These are phyloP conservation scores for Choristoneura fumiferana DNA, from an alignment of 1,140 invertebrate genomes.

Conservation along the genomic window DNA sequence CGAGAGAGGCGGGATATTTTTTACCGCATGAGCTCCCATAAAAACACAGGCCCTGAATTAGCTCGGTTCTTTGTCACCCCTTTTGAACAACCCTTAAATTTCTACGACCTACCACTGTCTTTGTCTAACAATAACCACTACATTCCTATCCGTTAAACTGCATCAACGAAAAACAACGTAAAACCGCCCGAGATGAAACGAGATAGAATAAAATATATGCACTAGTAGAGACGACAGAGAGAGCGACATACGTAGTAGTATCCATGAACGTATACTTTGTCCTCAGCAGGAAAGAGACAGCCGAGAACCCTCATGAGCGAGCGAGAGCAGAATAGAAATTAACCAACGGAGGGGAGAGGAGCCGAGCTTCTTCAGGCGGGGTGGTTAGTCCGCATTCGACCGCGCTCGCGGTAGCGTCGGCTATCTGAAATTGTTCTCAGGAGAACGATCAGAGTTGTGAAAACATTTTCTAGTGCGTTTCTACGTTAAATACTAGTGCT, in stretches of 20 bases:
- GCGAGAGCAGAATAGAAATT: constrained; percentile 67
- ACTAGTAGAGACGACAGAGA: constrained; percentile 74
- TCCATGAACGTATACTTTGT: constrained; percentile 54
- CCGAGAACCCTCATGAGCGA: constrained; percentile 53
- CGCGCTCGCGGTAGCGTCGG: constrained; percentile 59
- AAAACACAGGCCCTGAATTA: constrained; percentile 76
- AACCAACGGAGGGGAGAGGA: constrained; percentile 74
- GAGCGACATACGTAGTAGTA: constrained; percentile 70
- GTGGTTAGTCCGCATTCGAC: constrained; percentile 75
- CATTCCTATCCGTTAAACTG: constrained; percentile 76
- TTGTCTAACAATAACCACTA: constrained; percentile 77
- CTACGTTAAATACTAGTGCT: constrained; percentile 41
- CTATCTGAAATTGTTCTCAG: constrained; percentile 34
- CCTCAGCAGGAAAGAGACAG: constrained; percentile 59
- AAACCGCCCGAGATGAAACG: constrained; percentile 75
- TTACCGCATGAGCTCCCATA: constrained; percentile 72
- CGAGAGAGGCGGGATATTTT: constrained; percentile 77
- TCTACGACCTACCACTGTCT: constrained; percentile 75
- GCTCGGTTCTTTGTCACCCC: constrained; percentile 77
- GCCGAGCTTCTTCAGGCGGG: constrained; percentile 73
- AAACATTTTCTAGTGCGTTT: constrained; percentile 58
- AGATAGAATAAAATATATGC: constrained; percentile 78
- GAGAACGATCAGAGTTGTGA: constrained; percentile 68
- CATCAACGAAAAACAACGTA: constrained; percentile 76
- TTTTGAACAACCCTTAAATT: constrained; percentile 76